Conservation (phyloP, 2,797 vertebrate species). For the Eulemur rubriventer region DNA sequence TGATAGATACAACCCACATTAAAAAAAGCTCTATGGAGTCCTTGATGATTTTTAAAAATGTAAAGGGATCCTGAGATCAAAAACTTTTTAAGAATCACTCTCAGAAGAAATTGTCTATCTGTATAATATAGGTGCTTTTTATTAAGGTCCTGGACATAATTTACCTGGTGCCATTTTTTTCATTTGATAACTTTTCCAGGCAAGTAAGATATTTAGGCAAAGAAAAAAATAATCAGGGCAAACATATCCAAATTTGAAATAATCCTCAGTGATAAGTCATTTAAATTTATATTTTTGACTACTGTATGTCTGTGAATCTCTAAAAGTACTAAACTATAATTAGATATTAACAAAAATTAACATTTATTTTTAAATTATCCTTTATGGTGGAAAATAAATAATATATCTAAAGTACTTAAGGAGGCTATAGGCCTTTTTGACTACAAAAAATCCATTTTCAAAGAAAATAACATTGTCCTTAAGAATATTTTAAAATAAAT, state of each 20-base stretch:
- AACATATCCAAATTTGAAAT: conserved; percentile 28
- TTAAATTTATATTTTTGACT: conserved; percentile 23
- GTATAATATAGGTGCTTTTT: background rate
- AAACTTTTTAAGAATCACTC: background rate
- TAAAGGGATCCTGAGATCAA: background rate
- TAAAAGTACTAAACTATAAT: background rate
- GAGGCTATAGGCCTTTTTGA: background rate
- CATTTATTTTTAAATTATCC: conserved; percentile 1
- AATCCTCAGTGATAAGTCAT: background rate
- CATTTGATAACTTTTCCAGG: background rate
- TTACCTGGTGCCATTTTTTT: background rate
- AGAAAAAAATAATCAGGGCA: background rate
- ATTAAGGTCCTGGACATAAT: conserved; percentile 5
- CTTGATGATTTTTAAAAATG: background rate
- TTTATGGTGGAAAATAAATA: conserved; percentile 28
- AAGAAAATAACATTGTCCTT: background rate
- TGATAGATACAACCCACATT: background rate
- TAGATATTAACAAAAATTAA: background rate
- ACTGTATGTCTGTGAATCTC: background rate
- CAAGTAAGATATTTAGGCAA: background rate
- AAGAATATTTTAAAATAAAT: background rate
- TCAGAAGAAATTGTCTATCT: background rate
- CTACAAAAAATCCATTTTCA: conserved; percentile 10
- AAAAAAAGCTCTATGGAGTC: background rate
- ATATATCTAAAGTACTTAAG: background rate